Conservation (phyloP, 1,140 invertebrate genomes). For the Apis florea region DNA sequence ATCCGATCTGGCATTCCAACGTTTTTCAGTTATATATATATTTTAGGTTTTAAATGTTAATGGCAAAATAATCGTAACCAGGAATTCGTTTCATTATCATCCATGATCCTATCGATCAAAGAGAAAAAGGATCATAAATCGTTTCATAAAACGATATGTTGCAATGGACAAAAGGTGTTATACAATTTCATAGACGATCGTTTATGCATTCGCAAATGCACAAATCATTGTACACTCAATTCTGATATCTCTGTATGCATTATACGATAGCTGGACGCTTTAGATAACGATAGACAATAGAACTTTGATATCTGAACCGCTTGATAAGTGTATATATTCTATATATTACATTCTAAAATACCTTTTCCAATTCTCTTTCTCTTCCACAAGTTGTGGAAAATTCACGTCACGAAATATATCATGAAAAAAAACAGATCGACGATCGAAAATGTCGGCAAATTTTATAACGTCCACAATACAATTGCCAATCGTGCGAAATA, state of each 20-base stretch:
- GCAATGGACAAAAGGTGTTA: slow-evolving; percentile 24
- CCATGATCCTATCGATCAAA: background rate
- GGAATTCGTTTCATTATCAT: slow-evolving; percentile 14
- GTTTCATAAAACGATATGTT: background rate
- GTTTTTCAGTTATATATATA: background rate
- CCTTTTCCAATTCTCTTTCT: no score
- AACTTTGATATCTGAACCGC: slow-evolving; percentile 2
- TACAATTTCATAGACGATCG: slow-evolving; percentile 42
- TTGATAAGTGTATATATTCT: no score
- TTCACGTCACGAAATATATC: no score
- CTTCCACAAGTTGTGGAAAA: no score
- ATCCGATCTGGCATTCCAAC: background rate
- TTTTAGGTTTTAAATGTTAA: background rate
- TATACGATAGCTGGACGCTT: slow-evolving; percentile 33
- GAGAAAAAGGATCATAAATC: slow-evolving; percentile 39
- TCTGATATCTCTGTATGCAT: slow-evolving; percentile 16
- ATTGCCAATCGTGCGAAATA: background rate
- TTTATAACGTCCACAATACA: no score
- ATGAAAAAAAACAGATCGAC: no score
- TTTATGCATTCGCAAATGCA: slow-evolving; percentile 6
- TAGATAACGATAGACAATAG: slow-evolving; percentile 19
- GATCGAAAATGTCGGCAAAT: no score
- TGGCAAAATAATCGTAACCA: background rate
- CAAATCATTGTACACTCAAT: background rate
- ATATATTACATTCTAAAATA: no score